phyloP scores from a whole-genome alignment of 2,797 vertebrate genomes.

The Hypotaenidia philippensis region DNA sequence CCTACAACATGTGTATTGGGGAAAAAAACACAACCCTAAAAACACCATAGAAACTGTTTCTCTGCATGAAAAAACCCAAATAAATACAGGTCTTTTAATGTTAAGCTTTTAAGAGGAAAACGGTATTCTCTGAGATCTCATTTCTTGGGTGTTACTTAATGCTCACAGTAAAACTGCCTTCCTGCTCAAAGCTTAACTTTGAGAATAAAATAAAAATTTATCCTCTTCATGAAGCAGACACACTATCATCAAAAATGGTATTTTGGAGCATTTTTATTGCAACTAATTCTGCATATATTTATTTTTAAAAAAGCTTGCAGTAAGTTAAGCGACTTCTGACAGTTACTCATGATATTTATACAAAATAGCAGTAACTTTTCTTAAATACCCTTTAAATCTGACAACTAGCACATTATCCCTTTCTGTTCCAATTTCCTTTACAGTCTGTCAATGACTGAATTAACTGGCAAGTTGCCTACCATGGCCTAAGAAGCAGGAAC shows the following conservation, averaged over 20 bases:
- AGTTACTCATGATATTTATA: neutral
- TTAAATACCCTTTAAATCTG: neutral
- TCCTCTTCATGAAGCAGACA: neutral
- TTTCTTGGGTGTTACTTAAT: neutral
- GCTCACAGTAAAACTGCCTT: neutral
- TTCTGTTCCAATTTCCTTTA: neutral
- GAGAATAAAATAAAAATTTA: neutral
- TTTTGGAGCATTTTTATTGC: neutral
- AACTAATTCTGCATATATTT: neutral
- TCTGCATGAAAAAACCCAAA: accelerated
- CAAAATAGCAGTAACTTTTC: neutral
- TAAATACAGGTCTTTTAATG: neutral
- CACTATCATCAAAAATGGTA: neutral
- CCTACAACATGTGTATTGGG: neutral
- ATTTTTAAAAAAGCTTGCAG: neutral
- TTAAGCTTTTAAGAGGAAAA: neutral
- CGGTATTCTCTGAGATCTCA: neutral
- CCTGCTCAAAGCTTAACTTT: neutral
- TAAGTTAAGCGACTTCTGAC: neutral
- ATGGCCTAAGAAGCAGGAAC: neutral
- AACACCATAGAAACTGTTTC: neutral
- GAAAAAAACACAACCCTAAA: neutral
- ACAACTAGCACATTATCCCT: neutral
- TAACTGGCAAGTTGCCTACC: neutral
- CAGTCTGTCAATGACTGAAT: neutral